These are phyloP conservation scores for Pantherophis vulpinus DNA, from an alignment of 2,797 vertebrate species.

Conservation along the genomic window DNA sequence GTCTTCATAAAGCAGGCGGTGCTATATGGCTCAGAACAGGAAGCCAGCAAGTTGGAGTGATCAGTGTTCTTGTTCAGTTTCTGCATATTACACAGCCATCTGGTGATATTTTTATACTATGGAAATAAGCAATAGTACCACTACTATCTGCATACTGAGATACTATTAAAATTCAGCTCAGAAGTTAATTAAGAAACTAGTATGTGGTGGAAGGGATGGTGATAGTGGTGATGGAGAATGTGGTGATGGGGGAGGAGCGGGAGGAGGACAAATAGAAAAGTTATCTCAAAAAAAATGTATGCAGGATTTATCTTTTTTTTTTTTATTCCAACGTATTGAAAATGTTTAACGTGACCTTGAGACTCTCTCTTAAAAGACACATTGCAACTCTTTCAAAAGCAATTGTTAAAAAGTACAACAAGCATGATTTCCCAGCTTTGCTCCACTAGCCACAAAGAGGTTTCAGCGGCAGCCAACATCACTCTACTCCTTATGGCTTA, in stretches of 20 bases:
- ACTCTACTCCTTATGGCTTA: conserved; percentile 35
- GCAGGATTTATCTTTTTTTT: not conserved
- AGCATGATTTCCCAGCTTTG: conserved; percentile 45
- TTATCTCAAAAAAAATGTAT: not conserved
- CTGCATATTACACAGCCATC: not conserved
- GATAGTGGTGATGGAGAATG: too few relatives aligned
- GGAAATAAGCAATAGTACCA: not conserved
- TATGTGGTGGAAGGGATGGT: not conserved
- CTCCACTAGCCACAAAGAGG: conserved; percentile 39
- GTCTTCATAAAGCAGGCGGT: not conserved
- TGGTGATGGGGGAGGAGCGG: too few relatives aligned
- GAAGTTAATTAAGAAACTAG: not conserved
- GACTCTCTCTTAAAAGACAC: not conserved
- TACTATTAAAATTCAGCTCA: not conserved
- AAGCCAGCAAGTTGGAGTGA: not conserved
- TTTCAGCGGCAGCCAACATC: conserved; percentile 31
- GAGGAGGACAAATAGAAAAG: not conserved
- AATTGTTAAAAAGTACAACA: not conserved
- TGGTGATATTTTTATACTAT: not conserved
- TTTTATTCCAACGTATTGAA: not conserved
- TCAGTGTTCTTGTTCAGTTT: not conserved
- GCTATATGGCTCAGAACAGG: not conserved
- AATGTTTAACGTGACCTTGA: conserved; percentile 12
- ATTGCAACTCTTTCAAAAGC: not conserved
- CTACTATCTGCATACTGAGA: not conserved